These are phyloP conservation scores for Xiphophorus birchmanni DNA, from an alignment of 2,797 vertebrate species.

Conservation along the genomic window DNA sequence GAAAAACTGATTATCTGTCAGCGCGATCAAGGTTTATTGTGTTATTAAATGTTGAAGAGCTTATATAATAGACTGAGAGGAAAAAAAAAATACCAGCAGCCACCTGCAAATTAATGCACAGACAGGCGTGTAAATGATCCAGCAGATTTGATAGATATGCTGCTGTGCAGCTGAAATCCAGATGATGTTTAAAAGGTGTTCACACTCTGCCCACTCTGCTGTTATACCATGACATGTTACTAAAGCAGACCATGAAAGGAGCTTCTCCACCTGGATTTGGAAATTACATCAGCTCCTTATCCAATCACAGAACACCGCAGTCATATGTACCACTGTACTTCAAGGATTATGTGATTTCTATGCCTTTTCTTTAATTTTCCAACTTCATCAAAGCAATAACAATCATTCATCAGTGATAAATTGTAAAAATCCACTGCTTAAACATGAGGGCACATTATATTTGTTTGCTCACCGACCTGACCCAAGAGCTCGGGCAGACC, in stretches of 20 bases:
- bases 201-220: neutral
- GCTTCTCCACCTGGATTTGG: neutral
- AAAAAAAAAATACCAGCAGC: neutral
- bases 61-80: neutral
- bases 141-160: neutral
- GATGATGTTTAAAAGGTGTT: neutral
- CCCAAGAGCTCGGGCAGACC: constrained; percentile 93
- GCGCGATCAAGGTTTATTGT: neutral
- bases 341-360: neutral
- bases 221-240: neutral
- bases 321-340: neutral
- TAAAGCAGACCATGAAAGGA: neutral
- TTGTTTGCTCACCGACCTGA: constrained; percentile 79
- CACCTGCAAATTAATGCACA: neutral
- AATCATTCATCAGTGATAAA: neutral
- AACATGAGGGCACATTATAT: neutral
- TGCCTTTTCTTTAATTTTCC: neutral
- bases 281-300: neutral
- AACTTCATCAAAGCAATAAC: neutral
- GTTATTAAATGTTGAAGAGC: neutral
- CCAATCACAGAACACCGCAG: neutral
- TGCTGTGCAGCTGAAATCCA: constrained; percentile 9
- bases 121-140: neutral
- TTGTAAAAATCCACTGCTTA: neutral
- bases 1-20: constrained; percentile 1